Conservation (phyloP, 2,888 invertebrate species). For the Erebia palarica region DNA sequence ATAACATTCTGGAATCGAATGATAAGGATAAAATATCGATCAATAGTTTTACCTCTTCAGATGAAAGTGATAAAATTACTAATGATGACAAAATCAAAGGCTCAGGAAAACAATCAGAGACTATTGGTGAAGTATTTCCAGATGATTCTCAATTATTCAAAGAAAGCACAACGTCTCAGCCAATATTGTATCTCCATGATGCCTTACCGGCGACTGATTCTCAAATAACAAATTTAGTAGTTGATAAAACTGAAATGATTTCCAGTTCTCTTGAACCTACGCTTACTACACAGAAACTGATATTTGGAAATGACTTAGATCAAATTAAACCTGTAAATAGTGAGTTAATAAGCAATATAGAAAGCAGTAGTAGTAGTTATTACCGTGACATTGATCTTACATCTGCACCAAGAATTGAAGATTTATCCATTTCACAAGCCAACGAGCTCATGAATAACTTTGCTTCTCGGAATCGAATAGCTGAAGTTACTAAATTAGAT, state of each 20-base stretch:
- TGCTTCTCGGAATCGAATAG: slow-evolving; percentile 16
- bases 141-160: slow-evolving; percentile 23
- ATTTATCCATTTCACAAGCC: slow-evolving; percentile 51
- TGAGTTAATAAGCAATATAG: neutral
- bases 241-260: neutral
- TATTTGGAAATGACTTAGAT: neutral
- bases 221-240: slow-evolving; percentile 27
- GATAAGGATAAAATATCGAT: slow-evolving; percentile 30
- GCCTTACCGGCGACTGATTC: slow-evolving; percentile 47
- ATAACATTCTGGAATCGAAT: slow-evolving; percentile 36
- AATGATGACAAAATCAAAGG: slow-evolving; percentile 5
- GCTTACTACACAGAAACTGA: neutral
- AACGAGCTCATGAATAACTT: slow-evolving; percentile 55
- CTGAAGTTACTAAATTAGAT: slow-evolving; percentile 22
- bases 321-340: neutral
- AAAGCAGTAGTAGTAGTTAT: neutral
- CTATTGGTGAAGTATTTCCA: slow-evolving; percentile 28
- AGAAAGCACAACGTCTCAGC: slow-evolving; percentile 31
- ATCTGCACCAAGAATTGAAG: slow-evolving; percentile 37
- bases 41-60: neutral
- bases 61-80: slow-evolving; percentile 8
- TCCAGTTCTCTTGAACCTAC: neutral
- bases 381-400: neutral
- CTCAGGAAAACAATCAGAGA: neutral
- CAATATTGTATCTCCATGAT: slow-evolving; percentile 51